Conservation (phyloP, 2,888 invertebrate genomes). For the Cheilosia urbana region DNA sequence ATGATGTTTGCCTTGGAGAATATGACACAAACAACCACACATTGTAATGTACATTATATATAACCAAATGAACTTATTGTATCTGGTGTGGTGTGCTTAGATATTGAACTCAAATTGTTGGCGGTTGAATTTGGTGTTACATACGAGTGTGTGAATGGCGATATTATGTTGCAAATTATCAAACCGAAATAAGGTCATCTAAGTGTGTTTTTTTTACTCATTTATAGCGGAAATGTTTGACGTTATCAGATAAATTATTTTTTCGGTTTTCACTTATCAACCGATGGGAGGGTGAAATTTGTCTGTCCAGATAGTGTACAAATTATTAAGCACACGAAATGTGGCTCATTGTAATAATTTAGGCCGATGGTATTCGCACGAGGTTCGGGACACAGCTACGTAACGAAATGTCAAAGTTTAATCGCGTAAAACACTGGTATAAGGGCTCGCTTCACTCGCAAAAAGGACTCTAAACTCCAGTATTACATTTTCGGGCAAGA, state of each 20-base stretch:
- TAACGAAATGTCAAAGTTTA: no score
- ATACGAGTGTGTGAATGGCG: not conserved
- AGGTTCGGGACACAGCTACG: no score
- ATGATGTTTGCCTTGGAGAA: slow-evolving; percentile 63
- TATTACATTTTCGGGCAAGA: no score
- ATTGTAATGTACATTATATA: slow-evolving; percentile 30
- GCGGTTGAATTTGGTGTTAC: slow-evolving; percentile 5
- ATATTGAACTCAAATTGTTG: slow-evolving; percentile 51
- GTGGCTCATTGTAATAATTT: slow-evolving; percentile 14
- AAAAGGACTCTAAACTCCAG: no score
- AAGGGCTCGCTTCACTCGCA: no score
- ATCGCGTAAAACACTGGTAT: no score
- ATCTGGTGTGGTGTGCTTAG: slow-evolving; percentile 39
- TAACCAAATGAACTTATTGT: slow-evolving; percentile 59
- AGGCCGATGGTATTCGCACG: no score
- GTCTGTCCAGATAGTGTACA: slow-evolving; percentile 23
- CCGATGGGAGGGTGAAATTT: slow-evolving; percentile 21
- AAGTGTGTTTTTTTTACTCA: slow-evolving; percentile 22
- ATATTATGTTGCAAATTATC: slow-evolving; percentile 55
- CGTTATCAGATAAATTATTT: slow-evolving; percentile 32
- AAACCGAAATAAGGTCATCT: slow-evolving; percentile 67
- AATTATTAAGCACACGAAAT: not conserved
- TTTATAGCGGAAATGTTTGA: slow-evolving; percentile 65
- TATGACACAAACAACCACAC: slow-evolving; percentile 30
- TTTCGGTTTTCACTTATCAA: slow-evolving; percentile 29